Evolutionary conservation across 2,888 invertebrate genomes (phyloP).

Genomic region (Argyresthia albistria): DNA sequence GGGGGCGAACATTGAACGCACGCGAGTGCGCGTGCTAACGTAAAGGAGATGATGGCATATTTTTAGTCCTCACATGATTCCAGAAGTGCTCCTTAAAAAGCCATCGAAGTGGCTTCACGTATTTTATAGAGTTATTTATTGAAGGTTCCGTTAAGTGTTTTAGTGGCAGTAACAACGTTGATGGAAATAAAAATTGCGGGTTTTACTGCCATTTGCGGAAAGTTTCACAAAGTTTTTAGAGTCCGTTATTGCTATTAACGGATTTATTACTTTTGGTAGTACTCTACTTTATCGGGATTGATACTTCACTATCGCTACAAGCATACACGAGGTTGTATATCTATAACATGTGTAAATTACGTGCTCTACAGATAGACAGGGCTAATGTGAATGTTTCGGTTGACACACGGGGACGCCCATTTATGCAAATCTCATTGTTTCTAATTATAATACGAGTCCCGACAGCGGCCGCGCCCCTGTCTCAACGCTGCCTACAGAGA

Average conservation of each 20-base stretch:
- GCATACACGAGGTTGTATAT: not conserved
- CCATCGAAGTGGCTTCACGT: slow-evolving; percentile 15
- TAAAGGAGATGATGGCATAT: slow-evolving; percentile 12
- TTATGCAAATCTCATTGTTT: slow-evolving; percentile 68
- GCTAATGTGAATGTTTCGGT: slow-evolving; percentile 64
- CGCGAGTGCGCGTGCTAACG: slow-evolving; percentile 21
- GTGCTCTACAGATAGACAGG: not conserved
- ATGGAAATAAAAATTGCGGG: slow-evolving; percentile 1
- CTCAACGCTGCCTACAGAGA: slow-evolving; percentile 23
- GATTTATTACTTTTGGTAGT: too few species aligned
- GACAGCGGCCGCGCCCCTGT: slow-evolving; percentile 38
- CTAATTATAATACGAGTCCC: slow-evolving; percentile 41
- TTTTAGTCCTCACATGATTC: slow-evolving; percentile 19
- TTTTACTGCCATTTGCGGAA: not conserved
- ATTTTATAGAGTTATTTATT: slow-evolving; percentile 4
- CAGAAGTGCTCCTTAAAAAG: slow-evolving; percentile 20
- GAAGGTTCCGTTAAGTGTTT: slow-evolving; percentile 1
- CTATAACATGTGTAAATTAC: not conserved
- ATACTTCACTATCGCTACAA: not conserved
- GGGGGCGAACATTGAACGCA: slow-evolving; percentile 15
- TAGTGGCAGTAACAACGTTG: slow-evolving; percentile 1
- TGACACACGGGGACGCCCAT: slow-evolving; percentile 63
- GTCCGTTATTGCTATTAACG: too few species aligned
- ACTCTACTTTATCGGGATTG: too few species aligned
- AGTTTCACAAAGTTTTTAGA: not conserved